A percentile compares a stretch with the other conserved stretches of the same genome.
Evolutionary conservation across 2,888 invertebrate genomes (phyloP).

Genomic region (Acrobasis repandana): DNA sequence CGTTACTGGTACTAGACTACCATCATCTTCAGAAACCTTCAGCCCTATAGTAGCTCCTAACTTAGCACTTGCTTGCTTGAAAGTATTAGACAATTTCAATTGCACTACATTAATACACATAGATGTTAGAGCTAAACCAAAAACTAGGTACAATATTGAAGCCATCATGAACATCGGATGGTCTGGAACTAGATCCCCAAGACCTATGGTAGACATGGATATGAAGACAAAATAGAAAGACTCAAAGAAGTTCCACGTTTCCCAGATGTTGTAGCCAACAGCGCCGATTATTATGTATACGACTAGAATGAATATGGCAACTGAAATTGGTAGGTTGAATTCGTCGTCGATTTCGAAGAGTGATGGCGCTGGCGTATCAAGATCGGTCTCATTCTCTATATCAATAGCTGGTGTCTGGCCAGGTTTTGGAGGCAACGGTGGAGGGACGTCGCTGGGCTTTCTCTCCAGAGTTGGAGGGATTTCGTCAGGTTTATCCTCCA

Average conservation of each 20-base stretch:
- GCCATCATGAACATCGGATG: slow-evolving; percentile 95
- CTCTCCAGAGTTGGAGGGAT: slow-evolving; percentile 51
- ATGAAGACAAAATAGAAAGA: slow-evolving; percentile 99
- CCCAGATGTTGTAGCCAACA: slow-evolving; percentile 89
- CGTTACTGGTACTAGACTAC: slow-evolving; percentile 71
- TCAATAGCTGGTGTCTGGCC: slow-evolving; percentile 49
- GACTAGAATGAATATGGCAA: slow-evolving; percentile 92
- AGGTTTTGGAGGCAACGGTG: slow-evolving; percentile 72
- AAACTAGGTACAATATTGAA: slow-evolving; percentile 95
- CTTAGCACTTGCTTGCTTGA: slow-evolving; percentile 92
- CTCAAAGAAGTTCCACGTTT: slow-evolving; percentile 95
- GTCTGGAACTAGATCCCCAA: slow-evolving; percentile 95
- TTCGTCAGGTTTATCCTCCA: slow-evolving; percentile 47
- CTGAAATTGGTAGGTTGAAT: slow-evolving; percentile 95
- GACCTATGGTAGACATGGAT: slow-evolving; percentile 98
- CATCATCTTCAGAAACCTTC: slow-evolving; percentile 87
- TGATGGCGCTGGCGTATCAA: slow-evolving; percentile 90
- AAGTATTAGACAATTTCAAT: slow-evolving; percentile 90
- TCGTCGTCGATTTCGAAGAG: slow-evolving; percentile 94
- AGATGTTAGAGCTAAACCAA: slow-evolving; percentile 96
- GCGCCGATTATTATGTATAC: slow-evolving; percentile 95
- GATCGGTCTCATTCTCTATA: slow-evolving; percentile 79
- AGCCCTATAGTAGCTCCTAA: slow-evolving; percentile 93
- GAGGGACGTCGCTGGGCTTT: slow-evolving; percentile 67
- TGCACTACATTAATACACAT: slow-evolving; percentile 99